A percentile compares a stretch with the other conserved stretches of the same genome.
phyloP scores from a whole-genome alignment of 2,888 invertebrate genomes.

The Diarsia rubi region DNA sequence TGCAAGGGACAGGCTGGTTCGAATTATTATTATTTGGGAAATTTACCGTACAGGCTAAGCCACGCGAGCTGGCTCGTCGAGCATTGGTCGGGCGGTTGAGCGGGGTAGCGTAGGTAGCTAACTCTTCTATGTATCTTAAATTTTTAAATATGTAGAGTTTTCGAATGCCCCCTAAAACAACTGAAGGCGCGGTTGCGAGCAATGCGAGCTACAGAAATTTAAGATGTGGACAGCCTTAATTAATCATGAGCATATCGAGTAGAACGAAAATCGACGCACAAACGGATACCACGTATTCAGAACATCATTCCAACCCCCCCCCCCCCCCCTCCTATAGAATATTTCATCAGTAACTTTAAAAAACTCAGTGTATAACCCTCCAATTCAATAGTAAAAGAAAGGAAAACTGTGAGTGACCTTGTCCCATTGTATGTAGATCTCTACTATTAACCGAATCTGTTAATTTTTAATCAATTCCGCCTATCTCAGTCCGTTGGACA shows the following conservation, averaged over 20 bases:
- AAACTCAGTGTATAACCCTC: not conserved
- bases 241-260: no score
- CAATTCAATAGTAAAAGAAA: not conserved
- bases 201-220: no score
- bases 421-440: not conserved
- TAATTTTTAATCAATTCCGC: not conserved
- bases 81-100: no score
- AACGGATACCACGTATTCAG: not conserved
- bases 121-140: not conserved
- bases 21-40: no score
- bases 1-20: no score
- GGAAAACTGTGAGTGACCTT: not conserved
- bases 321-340: no score
- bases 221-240: not conserved
- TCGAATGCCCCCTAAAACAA: no score
- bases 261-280: no score
- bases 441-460: not conserved
- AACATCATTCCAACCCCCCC: not conserved
- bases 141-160: not conserved
- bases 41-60: no score
- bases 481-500: not conserved
- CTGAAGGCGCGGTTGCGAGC: not conserved
- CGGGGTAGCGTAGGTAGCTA: no score
- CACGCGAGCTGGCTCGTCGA: no score
- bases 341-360: no score